phyloP scores from a whole-genome alignment of 2,113 vertebrate species.

The Hystrix brachyura region DNA sequence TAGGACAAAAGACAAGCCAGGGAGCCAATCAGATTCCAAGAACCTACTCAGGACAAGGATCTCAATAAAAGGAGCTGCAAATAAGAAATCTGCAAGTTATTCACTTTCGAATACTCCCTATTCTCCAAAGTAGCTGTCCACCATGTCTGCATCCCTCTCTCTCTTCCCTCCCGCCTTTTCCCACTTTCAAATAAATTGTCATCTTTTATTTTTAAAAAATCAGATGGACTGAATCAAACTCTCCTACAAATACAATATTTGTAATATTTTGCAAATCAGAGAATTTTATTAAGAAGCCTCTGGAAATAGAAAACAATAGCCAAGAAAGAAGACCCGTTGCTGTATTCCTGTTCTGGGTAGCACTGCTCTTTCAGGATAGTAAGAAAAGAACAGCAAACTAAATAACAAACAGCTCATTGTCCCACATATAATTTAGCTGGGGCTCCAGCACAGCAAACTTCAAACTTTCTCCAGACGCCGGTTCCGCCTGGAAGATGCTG shows the following conservation, averaged over 20 bases:
- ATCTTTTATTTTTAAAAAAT: neutral
- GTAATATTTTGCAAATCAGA: neutral
- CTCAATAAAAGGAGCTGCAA: too few relatives aligned
- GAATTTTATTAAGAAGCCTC: neutral
- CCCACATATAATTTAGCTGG: neutral
- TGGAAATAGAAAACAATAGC: constrained; percentile 19
- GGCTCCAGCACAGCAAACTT: neutral
- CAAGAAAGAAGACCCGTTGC: neutral
- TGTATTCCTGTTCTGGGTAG: neutral
- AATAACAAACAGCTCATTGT: neutral
- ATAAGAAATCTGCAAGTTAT: too few relatives aligned
- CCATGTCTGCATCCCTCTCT: too few relatives aligned
- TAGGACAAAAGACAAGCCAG: too few relatives aligned
- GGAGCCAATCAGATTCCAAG: too few relatives aligned
- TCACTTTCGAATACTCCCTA: too few relatives aligned
- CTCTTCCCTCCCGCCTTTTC: too few relatives aligned
- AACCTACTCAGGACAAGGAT: too few relatives aligned
- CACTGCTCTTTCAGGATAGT: neutral
- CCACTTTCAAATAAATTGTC: too few relatives aligned
- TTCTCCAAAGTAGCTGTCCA: too few relatives aligned
- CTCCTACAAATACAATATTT: neutral
- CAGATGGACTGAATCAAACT: neutral
- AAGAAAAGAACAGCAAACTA: neutral
- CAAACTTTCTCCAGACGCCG: neutral
- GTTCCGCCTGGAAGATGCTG: neutral